phyloP scores from a whole-genome alignment of 2,797 vertebrate genomes.

The Petrocephalus sullivani region DNA sequence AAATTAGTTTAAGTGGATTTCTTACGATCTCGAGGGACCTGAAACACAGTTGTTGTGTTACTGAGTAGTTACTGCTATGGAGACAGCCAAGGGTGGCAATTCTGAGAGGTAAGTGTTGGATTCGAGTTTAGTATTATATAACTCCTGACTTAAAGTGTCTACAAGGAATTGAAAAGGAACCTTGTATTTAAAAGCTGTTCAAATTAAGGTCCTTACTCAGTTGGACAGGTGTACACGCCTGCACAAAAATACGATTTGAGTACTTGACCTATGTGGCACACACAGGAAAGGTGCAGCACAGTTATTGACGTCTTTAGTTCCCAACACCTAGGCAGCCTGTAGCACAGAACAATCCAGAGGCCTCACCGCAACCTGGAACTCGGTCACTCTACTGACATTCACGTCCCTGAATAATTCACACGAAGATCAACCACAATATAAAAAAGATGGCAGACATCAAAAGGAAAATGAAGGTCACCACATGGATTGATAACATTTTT shows the following conservation, averaged over 20 bases:
- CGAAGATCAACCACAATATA: background rate
- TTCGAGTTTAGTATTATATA: background rate
- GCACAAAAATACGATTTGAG: background rate
- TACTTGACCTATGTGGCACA: background rate
- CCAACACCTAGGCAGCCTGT: background rate
- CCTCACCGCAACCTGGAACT: background rate
- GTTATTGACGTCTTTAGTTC: background rate
- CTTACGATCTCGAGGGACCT: background rate
- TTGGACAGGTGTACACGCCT: background rate
- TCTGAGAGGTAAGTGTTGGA: background rate
- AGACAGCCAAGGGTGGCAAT: background rate
- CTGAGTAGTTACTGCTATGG: background rate
- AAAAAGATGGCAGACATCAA: background rate
- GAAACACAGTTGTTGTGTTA: background rate
- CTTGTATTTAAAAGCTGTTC: background rate
- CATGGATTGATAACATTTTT: background rate
- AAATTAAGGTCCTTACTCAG: background rate
- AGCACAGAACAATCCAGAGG: background rate
- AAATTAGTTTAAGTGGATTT: slow-evolving; percentile 12
- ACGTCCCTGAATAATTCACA: background rate
- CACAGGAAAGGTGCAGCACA: background rate
- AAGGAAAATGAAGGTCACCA: background rate
- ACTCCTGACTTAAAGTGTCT: background rate
- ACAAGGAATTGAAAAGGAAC: background rate
- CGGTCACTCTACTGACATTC: background rate